Evolutionary conservation across 2,797 vertebrate species (phyloP), one percentile per base, ranked within the genome.

Genomic region (Syndactyla subalaris): DNA sequence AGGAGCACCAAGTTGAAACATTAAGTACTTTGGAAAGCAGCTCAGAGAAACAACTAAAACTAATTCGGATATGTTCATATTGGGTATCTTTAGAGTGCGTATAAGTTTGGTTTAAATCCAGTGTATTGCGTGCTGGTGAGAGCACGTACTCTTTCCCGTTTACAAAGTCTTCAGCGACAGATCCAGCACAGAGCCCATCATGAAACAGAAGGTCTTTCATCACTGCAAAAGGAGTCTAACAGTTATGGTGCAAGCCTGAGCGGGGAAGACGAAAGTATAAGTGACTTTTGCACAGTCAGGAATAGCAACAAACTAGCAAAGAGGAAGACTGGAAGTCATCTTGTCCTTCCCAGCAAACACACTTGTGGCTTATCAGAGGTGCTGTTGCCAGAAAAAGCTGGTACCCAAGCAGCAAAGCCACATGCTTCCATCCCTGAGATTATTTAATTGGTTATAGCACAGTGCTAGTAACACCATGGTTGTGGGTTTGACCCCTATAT

Each of bases 121-220:
- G 3, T 30, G 2, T 9, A 19, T 3, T 67, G 3, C 1, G 0
- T 34, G 16, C 29, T 63, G 20, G 6, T 55, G n/a, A 70, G 7
- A 55, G 22, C 4, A 63, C 15, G 26, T 27, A 27, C 3, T 21
- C 19, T 18, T 74, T 66, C n/a, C 13, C 51, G 1, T 63, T 85
- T 48, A 26, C 14, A 8, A 58, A 68, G 22, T 23, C 34, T 24
- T 36, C 26, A 39, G 14, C 34, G 57, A 9, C 19, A 77, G 27
- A 41, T 5, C 7, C 57, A 93, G 8, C 26, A 38, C 0, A 38
- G 38, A 63, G 8, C 29, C n/a, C 29, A 70, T 36, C 30, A 43
- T 5, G 9, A 73, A 59, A 45, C 10, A 45, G 23, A 55, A 66
- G 14, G 4, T 14, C 32, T 46, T 80, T 63, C 17, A 11, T 49